phyloP scores from a whole-genome alignment of 2,113 vertebrate species.

The Edolisoma coerulescens region DNA sequence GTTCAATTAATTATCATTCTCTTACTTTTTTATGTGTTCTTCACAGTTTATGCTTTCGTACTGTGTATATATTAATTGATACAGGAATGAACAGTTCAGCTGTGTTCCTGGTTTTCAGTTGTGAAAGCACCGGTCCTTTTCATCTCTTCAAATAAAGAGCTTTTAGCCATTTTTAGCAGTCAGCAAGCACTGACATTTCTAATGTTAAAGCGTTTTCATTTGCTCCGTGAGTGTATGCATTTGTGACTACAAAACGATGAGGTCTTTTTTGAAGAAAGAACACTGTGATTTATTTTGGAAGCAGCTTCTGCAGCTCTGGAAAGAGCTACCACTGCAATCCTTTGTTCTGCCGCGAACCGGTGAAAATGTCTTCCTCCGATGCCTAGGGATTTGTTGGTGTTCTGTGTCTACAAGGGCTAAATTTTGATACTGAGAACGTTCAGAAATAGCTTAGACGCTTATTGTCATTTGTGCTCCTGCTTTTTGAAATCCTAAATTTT shows the following conservation, averaged over 20 bases:
- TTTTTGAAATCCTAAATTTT: not conserved
- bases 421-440: not conserved
- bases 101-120: not conserved
- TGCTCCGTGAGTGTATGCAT: not conserved
- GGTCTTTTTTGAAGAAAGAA: not conserved
- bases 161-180: not conserved
- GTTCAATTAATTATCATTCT: not conserved
- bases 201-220: not conserved
- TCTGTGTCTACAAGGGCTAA: not conserved
- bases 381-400: not conserved
- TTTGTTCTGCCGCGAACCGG: not conserved
- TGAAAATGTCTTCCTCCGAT: not conserved
- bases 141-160: not conserved
- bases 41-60: not conserved
- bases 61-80: not conserved
- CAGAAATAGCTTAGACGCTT: not conserved
- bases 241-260: not conserved
- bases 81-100: not conserved
- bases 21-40: not conserved
- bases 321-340: not conserved
- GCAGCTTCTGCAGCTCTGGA: not conserved
- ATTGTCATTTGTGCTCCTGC: not conserved
- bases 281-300: not conserved
- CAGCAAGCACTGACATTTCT: not conserved
- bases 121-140: not conserved